Conservation (phyloP, 2,797 vertebrate species). For the Psittacula derbiana region DNA sequence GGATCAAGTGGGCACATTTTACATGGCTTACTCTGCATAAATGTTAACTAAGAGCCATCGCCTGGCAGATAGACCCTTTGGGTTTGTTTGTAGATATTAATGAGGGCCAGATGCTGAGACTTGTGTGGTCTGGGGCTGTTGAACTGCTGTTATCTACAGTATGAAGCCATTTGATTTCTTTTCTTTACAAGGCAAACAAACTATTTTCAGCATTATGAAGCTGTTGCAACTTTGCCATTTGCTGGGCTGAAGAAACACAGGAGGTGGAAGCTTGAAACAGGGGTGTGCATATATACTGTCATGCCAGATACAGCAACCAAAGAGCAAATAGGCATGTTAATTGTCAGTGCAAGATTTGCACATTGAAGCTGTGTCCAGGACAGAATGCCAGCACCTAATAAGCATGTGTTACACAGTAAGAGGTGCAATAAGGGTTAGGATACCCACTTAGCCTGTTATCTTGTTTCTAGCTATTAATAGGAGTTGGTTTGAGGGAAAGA, state of each 20-base stretch:
- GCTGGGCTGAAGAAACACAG: background rate
- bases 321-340: background rate
- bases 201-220: fast-evolving
- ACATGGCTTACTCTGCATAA: background rate
- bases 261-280: background rate
- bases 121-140: background rate
- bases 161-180: background rate
- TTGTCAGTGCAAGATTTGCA: background rate
- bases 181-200: background rate
- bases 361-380: background rate
- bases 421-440: background rate
- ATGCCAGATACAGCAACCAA: background rate
- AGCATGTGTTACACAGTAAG: background rate
- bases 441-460: background rate
- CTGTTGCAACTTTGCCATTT: background rate
- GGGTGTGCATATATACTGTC: background rate
- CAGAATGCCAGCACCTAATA: background rate
- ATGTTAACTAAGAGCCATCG: background rate
- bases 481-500: background rate
- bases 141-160: background rate
- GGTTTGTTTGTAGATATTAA: background rate
- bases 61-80: background rate
- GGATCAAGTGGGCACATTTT: background rate
- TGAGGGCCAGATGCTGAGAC: background rate
- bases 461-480: background rate